Evolutionary conservation across 2,113 vertebrate genomes (phyloP).

Genomic region (Psammodynastes pulverulentus): DNA sequence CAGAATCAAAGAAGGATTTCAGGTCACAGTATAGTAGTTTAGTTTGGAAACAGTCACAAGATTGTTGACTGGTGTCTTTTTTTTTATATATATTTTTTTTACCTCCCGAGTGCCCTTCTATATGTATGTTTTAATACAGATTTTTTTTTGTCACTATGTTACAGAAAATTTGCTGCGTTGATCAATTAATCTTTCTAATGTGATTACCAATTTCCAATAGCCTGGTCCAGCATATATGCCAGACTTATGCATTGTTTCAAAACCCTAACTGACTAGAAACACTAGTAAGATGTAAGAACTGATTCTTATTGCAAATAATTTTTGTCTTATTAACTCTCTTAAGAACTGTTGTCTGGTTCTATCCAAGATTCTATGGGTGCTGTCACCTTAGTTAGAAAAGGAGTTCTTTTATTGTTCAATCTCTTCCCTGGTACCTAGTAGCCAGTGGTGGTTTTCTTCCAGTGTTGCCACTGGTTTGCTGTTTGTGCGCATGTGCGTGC

Average conservation of each 20-base stretch:
- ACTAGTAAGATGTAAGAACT: background rate
- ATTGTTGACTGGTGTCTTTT: background rate
- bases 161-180: background rate
- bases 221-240: background rate
- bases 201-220: background rate
- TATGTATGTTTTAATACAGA: background rate
- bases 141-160: background rate
- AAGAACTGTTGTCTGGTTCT: background rate
- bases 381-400: background rate
- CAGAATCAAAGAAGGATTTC: background rate
- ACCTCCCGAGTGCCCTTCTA: background rate
- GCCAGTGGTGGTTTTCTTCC: too few relatives aligned
- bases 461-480: too few relatives aligned
- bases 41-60: background rate
- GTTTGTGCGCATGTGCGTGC: too few relatives aligned
- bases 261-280: background rate
- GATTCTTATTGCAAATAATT: background rate
- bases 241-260: background rate
- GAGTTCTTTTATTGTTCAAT: background rate
- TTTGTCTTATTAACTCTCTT: background rate
- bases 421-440: background rate
- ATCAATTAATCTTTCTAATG: background rate
- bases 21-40: background rate
- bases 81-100: background rate
- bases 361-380: background rate